Conservation (phyloP, 1,140 invertebrate species). For the Trichoplusia ni region DNA sequence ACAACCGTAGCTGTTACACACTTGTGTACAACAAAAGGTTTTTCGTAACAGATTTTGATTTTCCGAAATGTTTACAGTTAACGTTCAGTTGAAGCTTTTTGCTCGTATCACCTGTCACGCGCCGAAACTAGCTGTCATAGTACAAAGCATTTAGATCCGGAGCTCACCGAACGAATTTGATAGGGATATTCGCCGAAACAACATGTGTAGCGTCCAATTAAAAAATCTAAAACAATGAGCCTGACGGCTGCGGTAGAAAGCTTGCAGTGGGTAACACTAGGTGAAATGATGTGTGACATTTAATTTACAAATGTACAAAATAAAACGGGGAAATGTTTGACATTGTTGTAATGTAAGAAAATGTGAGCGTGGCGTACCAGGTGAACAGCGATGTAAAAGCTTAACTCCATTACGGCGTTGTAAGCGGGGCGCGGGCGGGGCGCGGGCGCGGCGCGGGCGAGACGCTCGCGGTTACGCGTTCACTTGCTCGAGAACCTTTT, state of each 20-base stretch:
- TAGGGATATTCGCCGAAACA: not conserved
- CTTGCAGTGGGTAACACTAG: no score
- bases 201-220: not conserved
- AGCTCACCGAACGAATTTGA: slow-evolving; percentile 5
- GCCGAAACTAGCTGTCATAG: slow-evolving; percentile 12
- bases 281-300: no score
- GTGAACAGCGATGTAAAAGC: slow-evolving; percentile 41
- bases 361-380: slow-evolving; percentile 34
- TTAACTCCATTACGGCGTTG: slow-evolving; percentile 48
- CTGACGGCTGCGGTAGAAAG: no score
- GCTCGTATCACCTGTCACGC: not conserved
- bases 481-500: slow-evolving; percentile 41
- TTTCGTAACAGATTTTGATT: no score
- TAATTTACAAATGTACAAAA: no score
- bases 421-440: no score
- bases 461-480: slow-evolving; percentile 41
- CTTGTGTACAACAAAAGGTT: no score
- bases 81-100: not conserved
- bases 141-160: slow-evolving; percentile 12
- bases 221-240: slow-evolving; percentile 7
- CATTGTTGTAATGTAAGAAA: slow-evolving; percentile 15
- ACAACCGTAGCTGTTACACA: no score
- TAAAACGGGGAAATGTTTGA: no score
- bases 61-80: not conserved
- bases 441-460: no score